Evolutionary conservation across 1,140 invertebrate species (phyloP).

Genomic region (Drosophila kepulauana): DNA sequence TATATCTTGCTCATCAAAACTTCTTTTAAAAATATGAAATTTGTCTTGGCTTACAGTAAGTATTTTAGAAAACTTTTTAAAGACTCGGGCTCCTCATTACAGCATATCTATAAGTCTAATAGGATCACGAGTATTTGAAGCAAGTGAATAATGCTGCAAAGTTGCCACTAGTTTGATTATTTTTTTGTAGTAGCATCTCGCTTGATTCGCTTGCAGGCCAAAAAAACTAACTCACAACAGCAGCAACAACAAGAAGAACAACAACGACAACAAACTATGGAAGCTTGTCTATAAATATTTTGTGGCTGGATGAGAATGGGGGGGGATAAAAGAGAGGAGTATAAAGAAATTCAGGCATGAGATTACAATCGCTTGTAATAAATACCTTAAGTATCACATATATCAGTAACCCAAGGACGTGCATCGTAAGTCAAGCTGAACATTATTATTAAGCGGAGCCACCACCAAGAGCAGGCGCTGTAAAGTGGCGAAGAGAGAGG

Average conservation of each 20-base stretch:
- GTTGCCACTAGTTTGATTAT: slow-evolving; percentile 22
- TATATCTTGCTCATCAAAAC: too few species aligned
- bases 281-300: slow-evolving; percentile 73
- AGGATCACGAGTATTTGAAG: not conserved
- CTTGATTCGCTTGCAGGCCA: slow-evolving; percentile 42
- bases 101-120: slow-evolving; percentile 13
- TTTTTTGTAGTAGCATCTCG: slow-evolving; percentile 19
- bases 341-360: slow-evolving; percentile 74
- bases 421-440: slow-evolving; percentile 79
- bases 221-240: slow-evolving; percentile 49
- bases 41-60: not conserved
- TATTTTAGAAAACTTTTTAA: not conserved
- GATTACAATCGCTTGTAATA: slow-evolving; percentile 84
- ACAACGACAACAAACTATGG: too few species aligned
- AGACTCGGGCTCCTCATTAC: not conserved
- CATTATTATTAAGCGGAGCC: slow-evolving; percentile 78
- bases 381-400: slow-evolving; percentile 85
- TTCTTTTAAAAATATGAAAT: too few species aligned
- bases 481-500: not conserved
- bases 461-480: not conserved
- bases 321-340: not conserved
- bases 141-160: not conserved
- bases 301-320: too few species aligned
- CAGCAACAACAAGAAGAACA: not conserved
- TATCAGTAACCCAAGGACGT: slow-evolving; percentile 84